phyloP scores from a whole-genome alignment of 2,113 vertebrate species.

The Sterna hirundo region DNA sequence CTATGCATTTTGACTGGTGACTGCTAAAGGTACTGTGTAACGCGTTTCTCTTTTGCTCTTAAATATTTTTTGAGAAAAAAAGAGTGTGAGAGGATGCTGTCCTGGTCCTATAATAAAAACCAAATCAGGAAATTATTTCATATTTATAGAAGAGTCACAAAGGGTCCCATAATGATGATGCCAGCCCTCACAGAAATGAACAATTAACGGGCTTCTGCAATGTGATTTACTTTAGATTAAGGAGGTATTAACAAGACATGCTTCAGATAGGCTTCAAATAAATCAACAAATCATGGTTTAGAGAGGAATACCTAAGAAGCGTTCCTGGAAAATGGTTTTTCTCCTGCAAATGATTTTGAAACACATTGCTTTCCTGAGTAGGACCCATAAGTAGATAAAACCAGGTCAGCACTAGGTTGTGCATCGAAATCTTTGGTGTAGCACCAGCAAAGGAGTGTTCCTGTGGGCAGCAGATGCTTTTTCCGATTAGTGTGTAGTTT shows the following conservation, averaged over 20 bases:
- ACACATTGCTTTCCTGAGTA: neutral
- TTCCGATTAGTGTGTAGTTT: neutral
- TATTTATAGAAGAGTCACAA: neutral
- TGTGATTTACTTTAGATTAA: neutral
- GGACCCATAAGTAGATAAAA: neutral
- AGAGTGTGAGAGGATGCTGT: neutral
- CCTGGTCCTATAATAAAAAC: neutral
- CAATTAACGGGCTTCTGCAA: neutral
- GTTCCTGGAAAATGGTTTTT: neutral
- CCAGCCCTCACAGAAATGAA: neutral
- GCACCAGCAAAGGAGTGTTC: neutral
- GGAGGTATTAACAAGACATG: neutral
- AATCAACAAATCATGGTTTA: neutral
- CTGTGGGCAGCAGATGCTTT: neutral
- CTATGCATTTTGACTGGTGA: neutral
- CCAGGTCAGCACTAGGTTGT: rapidly evolving
- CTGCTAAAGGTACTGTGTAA: neutral
- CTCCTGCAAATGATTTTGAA: neutral
- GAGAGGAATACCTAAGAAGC: neutral
- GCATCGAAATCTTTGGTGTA: neutral
- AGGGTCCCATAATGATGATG: neutral
- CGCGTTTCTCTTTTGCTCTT: neutral
- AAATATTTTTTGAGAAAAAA: neutral
- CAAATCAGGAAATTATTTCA: neutral
- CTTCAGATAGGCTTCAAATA: neutral